These are phyloP conservation scores for Azemiops feae DNA, from an alignment of 2,113 vertebrate species.

Conservation along the genomic window DNA sequence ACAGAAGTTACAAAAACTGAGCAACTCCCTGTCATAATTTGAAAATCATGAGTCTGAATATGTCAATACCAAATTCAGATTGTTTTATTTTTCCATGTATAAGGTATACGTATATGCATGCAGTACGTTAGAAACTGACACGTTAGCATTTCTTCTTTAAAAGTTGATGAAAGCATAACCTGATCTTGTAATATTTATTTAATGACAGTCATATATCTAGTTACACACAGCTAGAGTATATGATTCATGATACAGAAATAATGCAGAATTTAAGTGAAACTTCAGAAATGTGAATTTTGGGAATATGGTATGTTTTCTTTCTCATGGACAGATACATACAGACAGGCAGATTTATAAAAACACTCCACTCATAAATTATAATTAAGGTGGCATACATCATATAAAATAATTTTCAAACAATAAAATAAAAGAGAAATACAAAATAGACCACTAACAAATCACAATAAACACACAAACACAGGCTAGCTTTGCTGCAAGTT, in stretches of 20 bases:
- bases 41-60: background rate
- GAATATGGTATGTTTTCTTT: background rate
- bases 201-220: conserved; percentile 1
- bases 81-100: background rate
- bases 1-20: background rate
- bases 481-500: background rate
- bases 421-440: background rate
- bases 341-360: background rate
- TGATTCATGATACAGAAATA: background rate
- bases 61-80: conserved; percentile 15
- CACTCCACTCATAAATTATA: background rate
- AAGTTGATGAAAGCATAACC: conserved; percentile 20
- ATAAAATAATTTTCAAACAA: background rate
- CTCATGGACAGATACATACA: background rate
- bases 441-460: background rate
- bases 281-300: conserved; percentile 5
- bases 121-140: background rate
- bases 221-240: conserved; percentile 6
- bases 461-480: background rate
- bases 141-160: background rate
- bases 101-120: background rate
- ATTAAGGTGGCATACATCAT: background rate
- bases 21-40: background rate
- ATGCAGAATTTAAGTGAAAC: conserved; percentile 16
- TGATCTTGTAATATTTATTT: background rate